Base-by-base conservation (phyloP, 1,140 invertebrate species). In the Trichogramma pretiosum region DNA sequence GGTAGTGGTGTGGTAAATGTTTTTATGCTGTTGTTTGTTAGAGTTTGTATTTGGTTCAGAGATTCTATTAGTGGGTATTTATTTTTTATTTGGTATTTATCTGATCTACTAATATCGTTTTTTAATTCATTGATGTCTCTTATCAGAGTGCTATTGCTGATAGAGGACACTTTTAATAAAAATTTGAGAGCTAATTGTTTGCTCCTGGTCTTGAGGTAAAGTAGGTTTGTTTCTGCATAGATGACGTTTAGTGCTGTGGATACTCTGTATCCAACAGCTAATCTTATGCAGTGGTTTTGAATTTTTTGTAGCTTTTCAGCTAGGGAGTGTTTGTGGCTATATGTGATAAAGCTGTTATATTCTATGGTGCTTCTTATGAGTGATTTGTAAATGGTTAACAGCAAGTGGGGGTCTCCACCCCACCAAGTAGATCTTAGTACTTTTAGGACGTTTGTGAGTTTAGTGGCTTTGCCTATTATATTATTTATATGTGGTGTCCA, bases 291-390 rank as follows among this genome's bases (percentile, higher is more conserved):
- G 9, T 39, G 28, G 22, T 46, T 38, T 24, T 46, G 35, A n/a
- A 38, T 30, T 28, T 0, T 46, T 30, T 38, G 37, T 18, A 40
- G 34, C 43, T 30, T 49, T n/a, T 30, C 16, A 30, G 9, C 32
- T 19, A 42, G 26, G 5, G 28, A 30, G 24, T 30, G 7, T 13
- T 32, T 13, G 14, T 26, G 14, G 5, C 24, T 42, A 17, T 32
- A 5, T 28, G 14, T 30, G 2, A 42, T 2, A 19, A 42, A 42
- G 14, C 11, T 3, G 13, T 16, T 16, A 30, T 42, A 42, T 42
- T 56, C 55, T 11, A 56, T n/a, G 5, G 17, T 39, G 18, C 35
- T 9, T 32, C 55, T 47, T 18, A 44, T 48, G 19, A 48, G 46
- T 5, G 40, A 35, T 42, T 39, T 56, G 41, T 56, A 52, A 13